Base-by-base conservation (phyloP, 2,888 invertebrate genomes). In the Panzeria rudis region DNA sequence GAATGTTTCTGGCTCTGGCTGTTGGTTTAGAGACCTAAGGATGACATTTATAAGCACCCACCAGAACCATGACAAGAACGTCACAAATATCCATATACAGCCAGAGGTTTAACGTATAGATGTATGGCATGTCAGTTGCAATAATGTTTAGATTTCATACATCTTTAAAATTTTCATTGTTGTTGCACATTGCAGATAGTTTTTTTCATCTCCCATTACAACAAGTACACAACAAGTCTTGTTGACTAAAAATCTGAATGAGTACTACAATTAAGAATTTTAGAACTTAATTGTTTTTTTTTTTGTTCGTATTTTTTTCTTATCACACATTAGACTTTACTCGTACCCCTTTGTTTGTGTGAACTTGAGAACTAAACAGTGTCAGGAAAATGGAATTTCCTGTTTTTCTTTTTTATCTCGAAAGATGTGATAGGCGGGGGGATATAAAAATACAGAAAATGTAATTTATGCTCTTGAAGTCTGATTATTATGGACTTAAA, bases 141-240 rank as follows among this genome's bases (percentile, higher is more conserved):
- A 83, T 85, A 85, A 85, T 86, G 68, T 86, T 83, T 85, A 62
- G 78, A 80, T 81, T 84, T 79, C 79, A 62, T 78, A 75, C 75
- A 78, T 77, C 77, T 77, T 86, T 84, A 32, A 52, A 61, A 84
- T 73, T 23, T 47, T 3, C 29, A 73, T 29, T 50, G 56, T 47
- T 73, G 38, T 47, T 73, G 56, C 38, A 32, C 52, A 6, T 52
- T 64, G 62, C 54, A 64, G 41, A 29, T 62, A 72, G 38, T 72
- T 77, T n/a, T 52, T 25, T 62, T 7, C 7, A n/a, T 11, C 29
- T 29, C 5, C 15, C 25, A 25, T 64, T 47, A 6, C 32, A 32
- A 32, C 32, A 32, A 32, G 35, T 17, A 61, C 54, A n/a, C n/a
- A 76, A 73, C 59, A 73, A 62, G 25, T 79, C 68, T 69, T 52